Conservation (phyloP, 2,888 invertebrate species). For the Thumatha senex region DNA sequence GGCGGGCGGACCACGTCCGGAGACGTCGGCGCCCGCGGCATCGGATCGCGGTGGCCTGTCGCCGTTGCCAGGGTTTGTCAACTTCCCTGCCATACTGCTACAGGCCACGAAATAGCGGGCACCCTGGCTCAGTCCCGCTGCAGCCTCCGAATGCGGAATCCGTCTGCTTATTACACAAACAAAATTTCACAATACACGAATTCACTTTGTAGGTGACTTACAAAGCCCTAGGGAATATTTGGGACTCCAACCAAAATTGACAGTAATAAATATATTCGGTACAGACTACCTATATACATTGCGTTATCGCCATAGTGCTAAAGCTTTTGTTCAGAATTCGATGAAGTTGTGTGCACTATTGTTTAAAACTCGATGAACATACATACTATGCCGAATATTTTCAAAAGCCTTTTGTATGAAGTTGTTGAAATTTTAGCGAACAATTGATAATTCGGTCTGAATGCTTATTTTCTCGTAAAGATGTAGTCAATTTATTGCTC, state of each 20-base stretch:
- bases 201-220: conserved; percentile 8
- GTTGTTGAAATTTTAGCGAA: no score
- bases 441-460: no score
- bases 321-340: not conserved
- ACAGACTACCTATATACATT: not conserved
- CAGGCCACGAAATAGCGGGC: not conserved
- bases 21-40: conserved; percentile 62
- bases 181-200: conserved; percentile 3
- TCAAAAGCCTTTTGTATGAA: not conserved
- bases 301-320: not conserved
- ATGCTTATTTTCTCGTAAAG: no score
- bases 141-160: not conserved
- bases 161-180: not conserved
- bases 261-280: not conserved
- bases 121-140: not conserved
- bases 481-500: no score
- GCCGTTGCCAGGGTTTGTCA: conserved; percentile 38
- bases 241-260: not conserved
- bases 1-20: conserved; percentile 53
- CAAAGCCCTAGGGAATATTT: conserved; percentile 6
- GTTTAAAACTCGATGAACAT: conserved; percentile 1
- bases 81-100: conserved; percentile 22
- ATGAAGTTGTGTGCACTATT: not conserved
- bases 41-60: conserved; percentile 48
- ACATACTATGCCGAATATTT: not conserved